Evolutionary conservation across 2,113 vertebrate genomes (phyloP).

Genomic region (Caretta caretta): DNA sequence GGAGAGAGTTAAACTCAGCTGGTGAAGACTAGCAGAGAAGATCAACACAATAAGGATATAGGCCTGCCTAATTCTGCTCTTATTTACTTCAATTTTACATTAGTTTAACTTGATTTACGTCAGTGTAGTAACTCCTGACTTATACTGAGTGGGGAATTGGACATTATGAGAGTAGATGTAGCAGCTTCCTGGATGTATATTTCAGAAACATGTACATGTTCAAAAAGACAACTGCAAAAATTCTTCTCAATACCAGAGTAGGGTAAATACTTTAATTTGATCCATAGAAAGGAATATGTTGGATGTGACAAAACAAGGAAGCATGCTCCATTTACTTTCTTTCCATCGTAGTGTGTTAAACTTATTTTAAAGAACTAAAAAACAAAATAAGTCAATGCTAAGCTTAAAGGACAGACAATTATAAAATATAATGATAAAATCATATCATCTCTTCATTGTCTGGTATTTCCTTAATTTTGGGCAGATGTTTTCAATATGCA

Average conservation of each 20-base stretch:
- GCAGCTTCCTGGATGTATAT: background rate
- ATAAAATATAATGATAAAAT: background rate
- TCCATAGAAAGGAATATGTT: conserved; percentile 25
- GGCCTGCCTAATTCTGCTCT: background rate
- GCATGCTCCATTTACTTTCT: background rate
- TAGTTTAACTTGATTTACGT: background rate
- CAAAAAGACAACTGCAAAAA: conserved; percentile 27
- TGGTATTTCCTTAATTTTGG: background rate
- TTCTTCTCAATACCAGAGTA: background rate
- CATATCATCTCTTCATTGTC: background rate
- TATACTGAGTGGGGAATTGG: background rate
- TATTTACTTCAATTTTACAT: background rate
- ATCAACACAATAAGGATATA: background rate
- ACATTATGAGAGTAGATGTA: background rate
- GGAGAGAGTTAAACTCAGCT: background rate
- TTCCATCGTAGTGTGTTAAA: background rate
- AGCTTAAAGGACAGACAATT: background rate
- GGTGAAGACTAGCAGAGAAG: background rate
- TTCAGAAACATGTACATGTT: background rate
- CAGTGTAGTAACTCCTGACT: background rate
- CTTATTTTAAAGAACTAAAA: background rate
- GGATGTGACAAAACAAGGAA: background rate
- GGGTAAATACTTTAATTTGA: conserved; percentile 18
- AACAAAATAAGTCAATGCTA: background rate
- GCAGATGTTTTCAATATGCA: conserved; percentile 36